Conservation (phyloP, 2,113 vertebrate species). For the Burhinus oedicnemus region DNA sequence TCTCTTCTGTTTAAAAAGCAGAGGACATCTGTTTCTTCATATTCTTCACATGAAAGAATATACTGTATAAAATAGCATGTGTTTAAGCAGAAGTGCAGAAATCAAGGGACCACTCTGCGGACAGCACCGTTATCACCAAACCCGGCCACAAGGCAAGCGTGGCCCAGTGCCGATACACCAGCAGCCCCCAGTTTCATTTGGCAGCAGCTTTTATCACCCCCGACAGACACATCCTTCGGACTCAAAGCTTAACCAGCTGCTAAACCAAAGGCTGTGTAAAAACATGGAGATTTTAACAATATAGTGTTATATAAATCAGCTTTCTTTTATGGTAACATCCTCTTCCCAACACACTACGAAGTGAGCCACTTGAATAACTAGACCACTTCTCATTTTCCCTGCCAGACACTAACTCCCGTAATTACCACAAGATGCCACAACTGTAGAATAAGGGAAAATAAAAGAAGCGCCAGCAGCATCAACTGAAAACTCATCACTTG, state of each 20-base stretch:
- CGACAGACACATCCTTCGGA: neutral
- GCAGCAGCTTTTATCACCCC: neutral
- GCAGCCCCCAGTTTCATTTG: neutral
- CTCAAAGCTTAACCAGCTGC: neutral
- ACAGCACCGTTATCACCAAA: neutral
- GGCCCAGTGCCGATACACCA: neutral
- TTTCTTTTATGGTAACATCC: neutral
- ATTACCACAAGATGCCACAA: neutral
- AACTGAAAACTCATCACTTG: neutral
- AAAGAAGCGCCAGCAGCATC: neutral
- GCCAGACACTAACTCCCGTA: neutral
- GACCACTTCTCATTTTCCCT: neutral
- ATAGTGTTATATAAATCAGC: neutral
- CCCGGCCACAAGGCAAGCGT: rapidly evolving
- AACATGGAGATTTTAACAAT: neutral
- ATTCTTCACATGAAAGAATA: rapidly evolving
- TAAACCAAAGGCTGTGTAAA: neutral
- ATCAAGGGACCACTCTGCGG: neutral
- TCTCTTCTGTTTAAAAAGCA: neutral
- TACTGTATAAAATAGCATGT: rapidly evolving
- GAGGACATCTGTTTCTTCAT: neutral
- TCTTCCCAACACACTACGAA: rapidly evolving
- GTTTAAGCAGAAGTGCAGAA: neutral
- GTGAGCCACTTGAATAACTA: neutral
- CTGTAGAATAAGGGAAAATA: neutral